A percentile compares a stretch with the other conserved stretches of the same genome.
Conservation (phyloP, 2,113 vertebrate species). For the Boulengerochromis microlepis region DNA sequence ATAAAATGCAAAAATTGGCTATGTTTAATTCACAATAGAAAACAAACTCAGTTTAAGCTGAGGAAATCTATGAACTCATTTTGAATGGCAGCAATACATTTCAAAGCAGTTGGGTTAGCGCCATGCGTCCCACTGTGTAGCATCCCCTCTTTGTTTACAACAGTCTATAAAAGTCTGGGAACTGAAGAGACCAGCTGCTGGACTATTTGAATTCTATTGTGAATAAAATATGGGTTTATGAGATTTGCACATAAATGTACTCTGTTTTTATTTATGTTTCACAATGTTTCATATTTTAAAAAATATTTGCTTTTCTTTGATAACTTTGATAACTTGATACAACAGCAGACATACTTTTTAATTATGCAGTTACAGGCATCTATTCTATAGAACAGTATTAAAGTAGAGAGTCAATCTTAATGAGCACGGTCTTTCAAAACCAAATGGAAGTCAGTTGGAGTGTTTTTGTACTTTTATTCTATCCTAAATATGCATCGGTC, state of each 20-base stretch:
- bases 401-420: background rate
- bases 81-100: background rate
- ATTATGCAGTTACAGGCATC: background rate
- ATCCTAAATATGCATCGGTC: background rate
- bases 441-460: background rate
- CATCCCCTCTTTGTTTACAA: background rate
- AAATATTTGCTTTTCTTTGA: background rate
- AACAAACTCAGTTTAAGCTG: background rate
- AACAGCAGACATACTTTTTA: background rate
- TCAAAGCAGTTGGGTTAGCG: background rate
- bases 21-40: background rate
- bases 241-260: background rate
- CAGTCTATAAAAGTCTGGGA: background rate
- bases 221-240: background rate
- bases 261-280: background rate
- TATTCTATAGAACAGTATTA: background rate
- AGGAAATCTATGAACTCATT: background rate
- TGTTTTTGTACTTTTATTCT: background rate
- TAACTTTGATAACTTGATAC: background rate
- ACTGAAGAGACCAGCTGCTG: background rate
- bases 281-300: background rate
- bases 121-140: background rate
- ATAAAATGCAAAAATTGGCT: background rate
- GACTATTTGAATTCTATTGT: background rate
- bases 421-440: background rate